Evolutionary conservation across 2,888 invertebrate genomes (phyloP), one percentile per base, ranked within the genome.

Genomic region (Andrena praecox): DNA sequence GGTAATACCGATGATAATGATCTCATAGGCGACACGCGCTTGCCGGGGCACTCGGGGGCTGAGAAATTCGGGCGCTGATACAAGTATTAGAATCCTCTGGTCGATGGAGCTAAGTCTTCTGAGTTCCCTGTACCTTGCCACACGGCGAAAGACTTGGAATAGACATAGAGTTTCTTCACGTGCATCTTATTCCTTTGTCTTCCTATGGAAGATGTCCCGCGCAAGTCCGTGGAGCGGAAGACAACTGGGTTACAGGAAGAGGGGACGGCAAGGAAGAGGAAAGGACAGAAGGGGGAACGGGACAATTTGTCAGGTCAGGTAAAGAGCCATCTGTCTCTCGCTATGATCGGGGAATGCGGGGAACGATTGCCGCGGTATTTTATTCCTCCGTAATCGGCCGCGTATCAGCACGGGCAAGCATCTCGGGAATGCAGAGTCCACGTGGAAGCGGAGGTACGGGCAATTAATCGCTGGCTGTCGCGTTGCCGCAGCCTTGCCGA

Each of bases 331-430:
- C 85, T 83, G 79, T 89, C 89, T 82, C 76, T 31, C n/a, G 74
- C 80, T 79, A 87, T 82, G 88, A 80, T 77, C 70, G 71, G 59
- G 70, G 90, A 87, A 90, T 85, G 85, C 74, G 63, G 50, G 20
- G 79, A 85, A 88, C 86, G 89, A 88, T 89, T 69, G 82, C 78
- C 66, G 35, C 68, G 77, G 83, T 78, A 85, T 88, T 89, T 90
- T 86, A 86, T 90, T 80, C 81, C 72, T 86, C 69, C 48, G 87
- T 89, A 88, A 90, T 90, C 90, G 83, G 73, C 52, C 75, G 78
- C 84, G 84, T 86, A 85, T 90, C 85, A 77, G 72, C 80, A 71
- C 82, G 73, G 35, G 50, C 24, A 66, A 62, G 80, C 76, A 90
- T 90, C 86, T 20, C 75, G 80, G 64, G 89, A 87, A 89, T 88